Evolutionary conservation across 2,888 invertebrate genomes (phyloP), one percentile per base, ranked within the genome.

Genomic region (Athalia rosae): DNA sequence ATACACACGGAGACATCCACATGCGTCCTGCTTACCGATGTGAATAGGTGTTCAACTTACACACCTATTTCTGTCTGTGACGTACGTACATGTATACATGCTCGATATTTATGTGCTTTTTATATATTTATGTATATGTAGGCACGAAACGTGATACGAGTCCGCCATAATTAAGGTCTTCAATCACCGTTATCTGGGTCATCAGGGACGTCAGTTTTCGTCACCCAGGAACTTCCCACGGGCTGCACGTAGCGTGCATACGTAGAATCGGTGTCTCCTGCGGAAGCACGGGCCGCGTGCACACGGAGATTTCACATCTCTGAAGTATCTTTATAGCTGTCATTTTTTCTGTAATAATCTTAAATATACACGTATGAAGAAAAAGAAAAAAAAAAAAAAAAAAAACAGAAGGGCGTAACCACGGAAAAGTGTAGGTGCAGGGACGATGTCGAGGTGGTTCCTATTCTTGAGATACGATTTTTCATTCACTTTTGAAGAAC

Each of bases 131-230:
- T 53, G 48, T 48, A 28, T 73, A 61, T 61, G 48, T 8, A 48
- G 62, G 48, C 66, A 76, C 77, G 82, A 83, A 83, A 83, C 78
- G 81, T 79, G 83, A 81, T 82, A 82, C 79, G 77, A 79, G 78
- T 81, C 80, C 74, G 78, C 79, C 78, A 81, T 84, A 84, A 85
- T 85, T 84, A 81, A 84, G 83, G 84, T 82, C 82, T 81, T 85
- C 83, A 81, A 83, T 84, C 85, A 84, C 79, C 84, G 81, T 79
- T 83, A 83, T 84, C 84, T 83, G 78, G 71, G 63, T 47, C 76
- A 80, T 83, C 83, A 82, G 79, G 80, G 62, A 79, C 81, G 80
- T 81, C 82, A 81, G 81, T 83, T 85, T 85, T 83, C 83, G 82
- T 85, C 83, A 84, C 83, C 71, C 71, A 28, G 74, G 47, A 74